Conservation (phyloP, 2,888 invertebrate genomes). For the Crocallis elinguaria region DNA sequence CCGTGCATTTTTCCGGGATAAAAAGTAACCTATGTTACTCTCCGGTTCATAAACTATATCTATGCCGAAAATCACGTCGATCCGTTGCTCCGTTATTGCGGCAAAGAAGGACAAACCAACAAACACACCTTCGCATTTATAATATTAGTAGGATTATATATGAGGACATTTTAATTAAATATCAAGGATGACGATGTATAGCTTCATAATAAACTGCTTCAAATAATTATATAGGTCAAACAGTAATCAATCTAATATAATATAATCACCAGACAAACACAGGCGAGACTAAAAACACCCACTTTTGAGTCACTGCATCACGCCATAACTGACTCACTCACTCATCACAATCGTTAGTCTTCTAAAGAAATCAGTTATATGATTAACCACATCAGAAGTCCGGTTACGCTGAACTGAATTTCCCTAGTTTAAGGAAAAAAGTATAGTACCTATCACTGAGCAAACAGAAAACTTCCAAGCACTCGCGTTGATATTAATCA, state of each 20-base stretch:
- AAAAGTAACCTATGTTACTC: too few relatives aligned
- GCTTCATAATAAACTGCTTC: too few relatives aligned
- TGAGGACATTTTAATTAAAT: too few relatives aligned
- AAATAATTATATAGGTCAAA: neutral
- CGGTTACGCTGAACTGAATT: neutral
- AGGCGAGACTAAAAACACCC: neutral
- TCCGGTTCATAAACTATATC: too few relatives aligned
- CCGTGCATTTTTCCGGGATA: too few relatives aligned
- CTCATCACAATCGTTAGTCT: neutral
- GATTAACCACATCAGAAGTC: neutral
- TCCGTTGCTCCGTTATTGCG: too few relatives aligned
- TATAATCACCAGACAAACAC: neutral
- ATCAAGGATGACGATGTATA: too few relatives aligned
- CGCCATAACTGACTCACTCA: conserved; percentile 19
- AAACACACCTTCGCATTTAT: too few relatives aligned
- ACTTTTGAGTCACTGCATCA: conserved; percentile 21
- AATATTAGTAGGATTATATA: too few relatives aligned
- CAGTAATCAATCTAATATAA: neutral
- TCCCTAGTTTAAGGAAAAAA: conserved; percentile 5
- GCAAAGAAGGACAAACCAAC: too few relatives aligned
- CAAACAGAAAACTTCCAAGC: conserved; percentile 7
- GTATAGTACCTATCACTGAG: conserved; percentile 2
- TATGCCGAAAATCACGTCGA: too few relatives aligned
- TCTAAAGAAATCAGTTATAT: neutral
- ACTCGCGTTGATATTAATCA: conserved; percentile 24